Conservation (phyloP, 2,113 vertebrate genomes). For the Bungarus multicinctus region DNA sequence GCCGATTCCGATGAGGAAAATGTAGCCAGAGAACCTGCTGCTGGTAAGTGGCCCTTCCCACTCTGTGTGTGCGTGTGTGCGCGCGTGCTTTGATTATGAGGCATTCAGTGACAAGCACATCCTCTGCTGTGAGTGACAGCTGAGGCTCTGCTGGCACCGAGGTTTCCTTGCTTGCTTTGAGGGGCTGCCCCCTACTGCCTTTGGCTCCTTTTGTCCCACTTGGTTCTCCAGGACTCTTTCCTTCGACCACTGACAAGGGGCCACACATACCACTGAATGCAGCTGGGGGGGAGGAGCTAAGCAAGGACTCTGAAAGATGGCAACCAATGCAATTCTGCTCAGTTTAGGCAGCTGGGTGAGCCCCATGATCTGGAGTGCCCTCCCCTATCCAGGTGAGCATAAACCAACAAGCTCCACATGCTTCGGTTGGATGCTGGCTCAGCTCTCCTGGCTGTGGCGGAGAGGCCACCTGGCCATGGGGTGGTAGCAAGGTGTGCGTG, state of each 20-base stretch:
- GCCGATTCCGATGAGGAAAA: constrained; percentile 94
- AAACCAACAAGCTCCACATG: neutral
- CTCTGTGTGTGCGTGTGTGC: neutral
- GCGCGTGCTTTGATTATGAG: neutral
- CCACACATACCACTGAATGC: neutral
- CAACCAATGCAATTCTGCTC: no score
- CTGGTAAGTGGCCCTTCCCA: constrained; percentile 71
- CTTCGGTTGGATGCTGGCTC: neutral
- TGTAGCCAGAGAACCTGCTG: constrained; percentile 72
- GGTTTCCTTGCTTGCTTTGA: neutral
- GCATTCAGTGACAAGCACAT: neutral
- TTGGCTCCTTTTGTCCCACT: neutral
- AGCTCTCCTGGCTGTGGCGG: neutral
- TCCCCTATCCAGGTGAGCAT: neutral
- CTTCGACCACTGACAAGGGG: neutral
- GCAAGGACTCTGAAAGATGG: neutral
- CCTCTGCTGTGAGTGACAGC: neutral
- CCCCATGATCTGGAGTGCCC: no score
- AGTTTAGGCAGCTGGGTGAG: no score
- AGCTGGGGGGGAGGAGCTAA: neutral
- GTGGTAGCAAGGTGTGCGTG: neutral
- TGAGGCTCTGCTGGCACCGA: neutral
- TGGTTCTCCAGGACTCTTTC: neutral
- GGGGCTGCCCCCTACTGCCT: neutral
- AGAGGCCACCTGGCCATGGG: neutral